A percentile compares a stretch with the other conserved stretches of the same genome.
phyloP scores from a whole-genome alignment of 2,888 invertebrate genomes.

The Ariolimax columbianus region DNA sequence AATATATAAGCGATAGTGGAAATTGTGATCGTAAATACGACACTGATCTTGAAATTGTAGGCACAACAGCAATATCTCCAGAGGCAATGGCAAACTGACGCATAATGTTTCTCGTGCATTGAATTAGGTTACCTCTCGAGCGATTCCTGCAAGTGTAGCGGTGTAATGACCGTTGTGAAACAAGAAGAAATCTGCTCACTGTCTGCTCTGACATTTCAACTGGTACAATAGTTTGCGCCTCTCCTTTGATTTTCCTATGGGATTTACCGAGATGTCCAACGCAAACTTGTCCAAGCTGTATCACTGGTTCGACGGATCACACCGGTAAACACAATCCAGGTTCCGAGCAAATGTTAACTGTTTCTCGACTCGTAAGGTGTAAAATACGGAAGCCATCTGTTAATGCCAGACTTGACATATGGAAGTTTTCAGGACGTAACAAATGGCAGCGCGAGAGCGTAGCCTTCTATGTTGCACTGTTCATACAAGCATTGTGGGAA shows the following conservation, averaged over 20 bases:
- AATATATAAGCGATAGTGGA: too few relatives aligned
- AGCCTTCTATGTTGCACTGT: background rate
- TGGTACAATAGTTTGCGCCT: background rate
- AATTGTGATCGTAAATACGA: too few relatives aligned
- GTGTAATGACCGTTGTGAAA: too few relatives aligned
- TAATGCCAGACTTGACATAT: slow-evolving; percentile 2
- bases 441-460: background rate
- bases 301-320: background rate
- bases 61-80: too few relatives aligned
- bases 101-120: too few relatives aligned
- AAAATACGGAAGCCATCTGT: slow-evolving; percentile 1
- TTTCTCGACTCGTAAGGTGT: background rate
- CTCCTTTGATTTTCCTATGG: background rate
- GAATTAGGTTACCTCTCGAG: too few relatives aligned
- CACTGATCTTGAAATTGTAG: too few relatives aligned
- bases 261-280: background rate
- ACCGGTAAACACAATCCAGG: background rate
- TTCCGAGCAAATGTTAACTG: slow-evolving; percentile 8
- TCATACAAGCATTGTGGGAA: background rate
- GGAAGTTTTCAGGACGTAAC: background rate
- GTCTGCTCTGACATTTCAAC: too few relatives aligned
- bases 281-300: background rate
- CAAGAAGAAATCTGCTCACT: too few relatives aligned
- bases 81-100: too few relatives aligned
- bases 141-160: too few relatives aligned